Evolutionary conservation across 2,888 invertebrate genomes (phyloP).

Genomic region (Nomada fucata): DNA sequence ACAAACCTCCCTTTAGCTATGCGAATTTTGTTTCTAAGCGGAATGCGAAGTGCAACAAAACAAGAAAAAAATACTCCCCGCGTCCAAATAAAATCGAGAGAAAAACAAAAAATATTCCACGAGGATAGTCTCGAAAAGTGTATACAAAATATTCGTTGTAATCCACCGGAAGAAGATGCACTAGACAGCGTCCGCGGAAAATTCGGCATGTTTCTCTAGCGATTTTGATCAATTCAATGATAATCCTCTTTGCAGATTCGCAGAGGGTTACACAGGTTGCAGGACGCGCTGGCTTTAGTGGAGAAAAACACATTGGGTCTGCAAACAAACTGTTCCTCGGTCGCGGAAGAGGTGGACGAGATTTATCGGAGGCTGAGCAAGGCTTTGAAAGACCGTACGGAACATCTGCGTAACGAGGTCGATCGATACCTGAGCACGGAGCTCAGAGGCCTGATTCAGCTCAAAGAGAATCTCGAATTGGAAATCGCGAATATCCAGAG

Average conservation of each 20-base stretch:
- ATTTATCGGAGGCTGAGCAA: slow-evolving; percentile 94
- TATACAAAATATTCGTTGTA: no score
- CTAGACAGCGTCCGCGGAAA: background rate
- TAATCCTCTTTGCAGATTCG: slow-evolving; percentile 86
- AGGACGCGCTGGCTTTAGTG: slow-evolving; percentile 92
- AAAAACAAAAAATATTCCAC: background rate
- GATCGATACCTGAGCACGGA: slow-evolving; percentile 96
- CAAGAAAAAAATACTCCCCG: no score
- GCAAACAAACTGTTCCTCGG: slow-evolving; percentile 95
- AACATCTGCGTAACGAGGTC: slow-evolving; percentile 94
- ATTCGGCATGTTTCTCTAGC: background rate
- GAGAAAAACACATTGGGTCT: slow-evolving; percentile 95
- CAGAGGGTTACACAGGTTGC: slow-evolving; percentile 94
- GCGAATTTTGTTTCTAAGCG: slow-evolving; percentile 9
- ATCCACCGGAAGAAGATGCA: no score
- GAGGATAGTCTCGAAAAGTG: background rate
- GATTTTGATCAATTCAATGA: slow-evolving; percentile 23
- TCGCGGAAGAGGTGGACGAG: slow-evolving; percentile 97
- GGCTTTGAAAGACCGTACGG: slow-evolving; percentile 95
- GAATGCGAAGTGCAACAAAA: background rate
- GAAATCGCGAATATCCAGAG: slow-evolving; percentile 98
- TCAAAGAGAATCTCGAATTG: slow-evolving; percentile 96
- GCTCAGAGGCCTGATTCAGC: slow-evolving; percentile 92
- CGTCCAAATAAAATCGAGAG: no score
- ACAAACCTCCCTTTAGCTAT: slow-evolving; percentile 31